Conservation (phyloP, 2,888 invertebrate species). For the Apantesis nais region DNA sequence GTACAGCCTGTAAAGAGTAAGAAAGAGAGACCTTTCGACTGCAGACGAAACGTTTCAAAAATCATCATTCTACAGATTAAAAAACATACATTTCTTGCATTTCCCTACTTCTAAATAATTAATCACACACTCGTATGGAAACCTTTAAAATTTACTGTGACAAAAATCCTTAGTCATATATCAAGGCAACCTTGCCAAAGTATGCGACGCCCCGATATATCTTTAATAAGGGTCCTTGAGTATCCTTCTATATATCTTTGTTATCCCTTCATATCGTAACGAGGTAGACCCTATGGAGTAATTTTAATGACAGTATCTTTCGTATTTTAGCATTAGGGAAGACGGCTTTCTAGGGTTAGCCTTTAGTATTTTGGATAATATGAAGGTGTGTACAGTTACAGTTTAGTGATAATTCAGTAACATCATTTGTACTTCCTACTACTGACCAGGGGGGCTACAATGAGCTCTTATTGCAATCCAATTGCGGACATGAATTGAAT, state of each 20-base stretch:
- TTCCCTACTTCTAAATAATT: slow-evolving; percentile 9
- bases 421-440: too few species aligned
- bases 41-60: too few species aligned
- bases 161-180: slow-evolving; percentile 31
- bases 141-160: slow-evolving; percentile 27
- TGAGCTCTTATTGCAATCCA: too few species aligned
- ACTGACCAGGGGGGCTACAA: too few species aligned
- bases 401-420: too few species aligned
- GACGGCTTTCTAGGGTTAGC: too few species aligned
- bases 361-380: not conserved
- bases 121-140: slow-evolving; percentile 15
- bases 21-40: not conserved
- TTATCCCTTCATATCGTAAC: slow-evolving; percentile 34
- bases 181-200: slow-evolving; percentile 30
- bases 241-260: slow-evolving; percentile 33
- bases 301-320: slow-evolving; percentile 21
- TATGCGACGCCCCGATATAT: slow-evolving; percentile 44
- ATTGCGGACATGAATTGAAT: too few species aligned
- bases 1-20: not conserved
- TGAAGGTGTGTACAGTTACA: too few species aligned
- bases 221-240: slow-evolving; percentile 45
- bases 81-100: not conserved
- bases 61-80: not conserved
- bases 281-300: slow-evolving; percentile 18
- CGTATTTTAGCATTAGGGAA: slow-evolving; percentile 12